Conservation (phyloP, 2,888 invertebrate genomes). For the Rhaphigaster nebulosa region DNA sequence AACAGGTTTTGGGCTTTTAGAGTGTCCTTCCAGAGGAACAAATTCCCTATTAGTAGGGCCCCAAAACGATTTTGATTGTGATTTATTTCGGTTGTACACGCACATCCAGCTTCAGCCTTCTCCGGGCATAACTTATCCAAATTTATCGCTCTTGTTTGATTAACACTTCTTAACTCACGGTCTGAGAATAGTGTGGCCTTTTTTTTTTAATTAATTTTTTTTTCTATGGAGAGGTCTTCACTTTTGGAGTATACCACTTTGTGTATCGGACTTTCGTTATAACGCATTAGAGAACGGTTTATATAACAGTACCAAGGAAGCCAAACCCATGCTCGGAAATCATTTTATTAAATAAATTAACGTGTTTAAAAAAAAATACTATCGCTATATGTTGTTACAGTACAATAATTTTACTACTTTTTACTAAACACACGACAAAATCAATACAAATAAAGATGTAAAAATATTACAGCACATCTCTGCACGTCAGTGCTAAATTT, state of each 20-base stretch:
- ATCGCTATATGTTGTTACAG: too few relatives aligned
- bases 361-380: too few relatives aligned
- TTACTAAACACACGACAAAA: too few relatives aligned
- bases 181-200: conserved; percentile 8
- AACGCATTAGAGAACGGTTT: neutral
- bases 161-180: conserved; percentile 38
- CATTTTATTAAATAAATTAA: too few relatives aligned
- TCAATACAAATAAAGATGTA: too few relatives aligned
- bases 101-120: neutral
- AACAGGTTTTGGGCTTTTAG: conserved; percentile 2
- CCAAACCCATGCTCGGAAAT: too few relatives aligned
- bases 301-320: too few relatives aligned
- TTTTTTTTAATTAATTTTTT: conserved; percentile 7
- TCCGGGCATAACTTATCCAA: neutral
- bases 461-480: too few relatives aligned
- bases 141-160: conserved; percentile 42
- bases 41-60: conserved; percentile 39
- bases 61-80: conserved; percentile 39
- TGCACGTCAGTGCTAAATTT: too few relatives aligned
- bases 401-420: too few relatives aligned
- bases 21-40: neutral
- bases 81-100: conserved; percentile 37
- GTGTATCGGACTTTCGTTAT: neutral
- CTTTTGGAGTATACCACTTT: neutral
- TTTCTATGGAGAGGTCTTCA: neutral